Conservation (phyloP, 1,140 invertebrate species). For the Caenorhabditis briggsae region DNA sequence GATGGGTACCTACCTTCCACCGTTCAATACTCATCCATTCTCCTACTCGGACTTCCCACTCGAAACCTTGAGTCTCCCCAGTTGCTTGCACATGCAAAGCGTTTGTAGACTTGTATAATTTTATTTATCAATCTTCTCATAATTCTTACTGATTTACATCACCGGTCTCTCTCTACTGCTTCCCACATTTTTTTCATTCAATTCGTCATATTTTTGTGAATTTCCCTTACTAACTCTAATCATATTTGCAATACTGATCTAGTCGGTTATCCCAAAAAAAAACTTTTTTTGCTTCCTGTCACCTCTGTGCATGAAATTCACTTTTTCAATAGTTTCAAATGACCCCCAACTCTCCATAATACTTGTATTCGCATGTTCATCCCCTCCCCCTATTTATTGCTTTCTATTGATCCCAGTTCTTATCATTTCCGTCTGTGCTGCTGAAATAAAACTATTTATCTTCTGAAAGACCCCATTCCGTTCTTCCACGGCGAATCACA, state of each 20-base stretch:
- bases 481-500: too few relatives aligned
- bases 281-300: background rate
- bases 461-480: background rate
- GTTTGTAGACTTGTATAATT: constrained; percentile 41
- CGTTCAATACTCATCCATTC: constrained; percentile 71
- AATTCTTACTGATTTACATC: constrained; percentile 8
- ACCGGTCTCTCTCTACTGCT: background rate
- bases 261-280: constrained; percentile 1
- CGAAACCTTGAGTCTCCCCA: constrained; percentile 68
- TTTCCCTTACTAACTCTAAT: too few relatives aligned
- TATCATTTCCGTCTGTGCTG: constrained; percentile 50
- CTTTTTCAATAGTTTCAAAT: background rate
- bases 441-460: constrained; percentile 22
- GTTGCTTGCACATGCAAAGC: constrained; percentile 64
- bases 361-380: background rate
- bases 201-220: constrained; percentile 1
- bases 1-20: constrained; percentile 71
- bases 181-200: background rate
- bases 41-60: constrained; percentile 71
- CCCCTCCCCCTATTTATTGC: constrained; percentile 6
- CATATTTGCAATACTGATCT: background rate
- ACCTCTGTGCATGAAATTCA: constrained; percentile 9
- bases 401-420: background rate
- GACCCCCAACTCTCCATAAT: background rate
- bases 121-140: background rate